Base-by-base conservation (phyloP, 92 coral and sea anemone genomes). In the Meandrina meandrites region DNA sequence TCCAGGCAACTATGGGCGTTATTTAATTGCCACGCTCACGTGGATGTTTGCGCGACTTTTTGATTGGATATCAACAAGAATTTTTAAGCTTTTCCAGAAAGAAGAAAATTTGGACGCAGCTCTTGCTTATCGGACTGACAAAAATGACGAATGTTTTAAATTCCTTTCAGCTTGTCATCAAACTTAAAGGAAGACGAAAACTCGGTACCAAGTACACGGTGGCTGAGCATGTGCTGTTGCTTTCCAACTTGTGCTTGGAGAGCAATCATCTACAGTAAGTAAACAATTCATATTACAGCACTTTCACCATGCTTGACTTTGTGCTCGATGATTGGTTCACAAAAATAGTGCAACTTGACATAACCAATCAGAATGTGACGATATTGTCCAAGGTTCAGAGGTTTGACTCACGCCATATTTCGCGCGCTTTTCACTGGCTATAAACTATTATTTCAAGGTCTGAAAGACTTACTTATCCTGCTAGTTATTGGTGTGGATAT, bases 201-300 rank as follows among this genome's bases (percentile, higher is more conserved):
- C 90, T 94, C 30, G 98, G 98, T 37, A 94, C 93, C 81, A 94
- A 93, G 89, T 94, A 93, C 85, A 94, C 98, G 3, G 91, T 94
- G 21, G 79, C 88, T 42, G 96, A 93, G 71, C 89, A 94, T 62
- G 91, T 86, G 22, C 60, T 92, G 76, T 81, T 92, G 67, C 81
- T 94, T 47, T 95, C 98, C 27, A 84, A 94, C 68, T 88, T 94
- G 0, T 91, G 93, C 27, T 91, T 94, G 58, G 98, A 93, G 32
- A 88, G 92, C 67, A 91, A 74, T 82, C 90, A 93, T 17, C 57
- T 79, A 16, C 98, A 93, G 98, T 94, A 89, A 86, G 98, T 92
- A 62, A 8, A 66, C 17, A 10, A 27, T n/a, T 22, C 2, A 8
- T 62, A 2, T 64, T 21, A 5, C 67, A 60, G 42, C 45, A 21